A percentile compares a stretch with the other conserved stretches of the same genome.
Conservation (phyloP, 1,140 invertebrate genomes). For the Pogonus chalceus region DNA sequence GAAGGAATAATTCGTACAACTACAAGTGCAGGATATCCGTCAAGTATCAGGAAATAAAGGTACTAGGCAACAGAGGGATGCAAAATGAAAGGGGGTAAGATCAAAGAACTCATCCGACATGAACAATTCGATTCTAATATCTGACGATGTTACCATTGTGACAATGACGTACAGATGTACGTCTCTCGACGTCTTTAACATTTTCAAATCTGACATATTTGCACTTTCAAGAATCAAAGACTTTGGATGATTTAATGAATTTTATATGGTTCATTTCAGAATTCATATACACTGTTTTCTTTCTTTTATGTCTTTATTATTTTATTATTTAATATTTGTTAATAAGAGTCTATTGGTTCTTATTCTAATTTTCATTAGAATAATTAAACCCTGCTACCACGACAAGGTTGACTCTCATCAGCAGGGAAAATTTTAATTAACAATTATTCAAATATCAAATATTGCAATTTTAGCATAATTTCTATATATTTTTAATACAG, state of each 20-base stretch:
- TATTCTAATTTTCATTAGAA: too few relatives aligned
- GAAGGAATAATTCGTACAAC: not conserved
- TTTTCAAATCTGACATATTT: not conserved
- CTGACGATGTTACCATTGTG: not conserved
- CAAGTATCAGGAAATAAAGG: not conserved
- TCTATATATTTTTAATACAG: too few relatives aligned
- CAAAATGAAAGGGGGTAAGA: not conserved
- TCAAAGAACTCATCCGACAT: constrained; percentile 1
- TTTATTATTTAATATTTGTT: too few relatives aligned
- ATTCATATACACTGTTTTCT: too few relatives aligned
- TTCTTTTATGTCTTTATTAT: too few relatives aligned
- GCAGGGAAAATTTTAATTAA: too few relatives aligned
- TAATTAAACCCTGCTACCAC: too few relatives aligned
- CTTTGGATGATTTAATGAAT: not conserved
- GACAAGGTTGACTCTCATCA: too few relatives aligned
- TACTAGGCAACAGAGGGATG: not conserved
- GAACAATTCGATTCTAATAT: not conserved
- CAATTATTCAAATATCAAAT: too few relatives aligned
- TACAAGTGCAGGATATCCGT: not conserved
- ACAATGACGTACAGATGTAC: not conserved
- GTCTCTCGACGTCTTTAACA: not conserved
- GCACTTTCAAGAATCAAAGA: not conserved
- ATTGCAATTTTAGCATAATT: too few relatives aligned
- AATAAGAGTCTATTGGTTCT: too few relatives aligned
- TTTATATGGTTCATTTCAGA: too few relatives aligned